These are phyloP conservation scores for Hybognathus amarus DNA, from an alignment of 2,797 vertebrate species.

Conservation along the genomic window DNA sequence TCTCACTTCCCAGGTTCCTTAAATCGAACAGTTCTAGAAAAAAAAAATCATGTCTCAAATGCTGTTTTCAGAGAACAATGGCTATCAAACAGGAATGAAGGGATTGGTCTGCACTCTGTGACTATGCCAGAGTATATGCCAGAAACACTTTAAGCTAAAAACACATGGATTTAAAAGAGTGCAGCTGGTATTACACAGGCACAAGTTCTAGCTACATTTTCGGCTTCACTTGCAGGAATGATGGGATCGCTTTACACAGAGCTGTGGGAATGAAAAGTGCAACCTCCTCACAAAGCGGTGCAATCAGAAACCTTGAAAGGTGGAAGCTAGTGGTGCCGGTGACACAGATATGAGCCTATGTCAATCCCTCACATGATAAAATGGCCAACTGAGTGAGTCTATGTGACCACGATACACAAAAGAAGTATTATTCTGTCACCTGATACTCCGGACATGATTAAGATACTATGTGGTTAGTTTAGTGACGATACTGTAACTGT, in stretches of 20 bases:
- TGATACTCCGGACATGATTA: slow-evolving; percentile 19
- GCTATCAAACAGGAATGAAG: neutral
- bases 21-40: neutral
- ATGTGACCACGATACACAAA: slow-evolving; percentile 17
- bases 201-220: slow-evolving; percentile 68
- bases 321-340: slow-evolving; percentile 60
- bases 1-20: neutral
- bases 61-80: neutral
- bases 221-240: slow-evolving; percentile 59
- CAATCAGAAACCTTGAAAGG: slow-evolving; percentile 75
- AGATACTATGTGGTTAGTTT: slow-evolving; percentile 14
- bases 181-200: slow-evolving; percentile 69
- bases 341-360: slow-evolving; percentile 53
- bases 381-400: slow-evolving; percentile 43
- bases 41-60: neutral
- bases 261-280: slow-evolving; percentile 71
- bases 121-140: slow-evolving; percentile 20
- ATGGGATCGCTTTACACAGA: slow-evolving; percentile 75
- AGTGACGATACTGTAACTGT: neutral
- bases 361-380: slow-evolving; percentile 48
- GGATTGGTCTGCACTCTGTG: neutral
- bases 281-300: slow-evolving; percentile 68
- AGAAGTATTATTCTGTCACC: slow-evolving; percentile 2
- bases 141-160: slow-evolving; percentile 41
- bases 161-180: slow-evolving; percentile 58